phyloP scores from a whole-genome alignment of 2,113 vertebrate genomes.

The Prinia subflava region DNA sequence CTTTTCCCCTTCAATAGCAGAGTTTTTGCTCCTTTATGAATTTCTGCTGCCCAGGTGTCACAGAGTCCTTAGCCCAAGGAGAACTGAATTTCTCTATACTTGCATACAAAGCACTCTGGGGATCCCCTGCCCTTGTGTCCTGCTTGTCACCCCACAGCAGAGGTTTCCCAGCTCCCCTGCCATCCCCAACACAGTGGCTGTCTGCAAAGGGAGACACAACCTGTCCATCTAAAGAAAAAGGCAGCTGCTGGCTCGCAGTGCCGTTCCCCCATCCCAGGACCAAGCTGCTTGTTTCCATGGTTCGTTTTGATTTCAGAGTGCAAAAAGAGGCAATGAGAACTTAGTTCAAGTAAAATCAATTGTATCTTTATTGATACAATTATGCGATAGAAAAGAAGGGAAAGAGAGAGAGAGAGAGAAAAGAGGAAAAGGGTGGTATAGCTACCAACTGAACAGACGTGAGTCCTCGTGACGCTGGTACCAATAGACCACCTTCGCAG shows the following conservation, averaged over 20 bases:
- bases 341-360: too few species aligned
- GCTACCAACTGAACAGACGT: too few species aligned
- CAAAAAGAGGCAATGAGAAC: too few species aligned
- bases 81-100: neutral
- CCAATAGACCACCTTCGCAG: too few species aligned
- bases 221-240: neutral
- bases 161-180: neutral
- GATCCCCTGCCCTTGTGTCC: neutral
- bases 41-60: neutral
- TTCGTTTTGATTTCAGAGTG: too few species aligned
- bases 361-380: too few species aligned
- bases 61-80: neutral
- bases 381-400: too few species aligned
- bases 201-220: neutral
- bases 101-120: neutral
- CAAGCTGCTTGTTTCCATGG: neutral
- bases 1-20: neutral
- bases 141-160: rapidly evolving
- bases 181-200: rapidly evolving
- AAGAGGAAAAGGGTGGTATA: too few species aligned
- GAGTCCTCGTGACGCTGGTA: too few species aligned
- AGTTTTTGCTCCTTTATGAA: neutral
- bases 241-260: neutral
- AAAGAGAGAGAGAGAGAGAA: too few species aligned
- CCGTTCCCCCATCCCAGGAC: neutral